Base-by-base conservation (phyloP, 2,797 vertebrate species). In the Takifugu rubripes region DNA sequence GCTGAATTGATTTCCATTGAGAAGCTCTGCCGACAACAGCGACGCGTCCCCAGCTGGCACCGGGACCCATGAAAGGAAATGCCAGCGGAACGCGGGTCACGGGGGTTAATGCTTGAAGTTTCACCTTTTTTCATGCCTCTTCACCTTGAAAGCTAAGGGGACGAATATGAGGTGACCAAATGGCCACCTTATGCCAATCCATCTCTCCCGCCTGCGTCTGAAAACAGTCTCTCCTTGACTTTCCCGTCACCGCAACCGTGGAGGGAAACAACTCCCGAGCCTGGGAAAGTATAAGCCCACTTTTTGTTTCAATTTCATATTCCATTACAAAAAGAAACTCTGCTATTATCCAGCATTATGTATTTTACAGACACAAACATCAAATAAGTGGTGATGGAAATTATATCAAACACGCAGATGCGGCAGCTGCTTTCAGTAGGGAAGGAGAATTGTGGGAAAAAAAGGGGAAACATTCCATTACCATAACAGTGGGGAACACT, bases 1-100 rank as follows among this genome's bases (percentile, higher is more conserved):
- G 83, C 71, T 74, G 80, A 89, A 90, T 82, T 87, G 84, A 86
- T 89, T 86, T 85, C 66, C 79, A 86, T 77, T 89, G 76, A 82
- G 74, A 90, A 72, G 49, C 57, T 29, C 43, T 66, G 56, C 72
- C 81, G 85, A 79, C 77, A 81, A 24, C 64, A 52, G 74, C 14
- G 72, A 67, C 49, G 72, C 81, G 82, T 87, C 68, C 82, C 73
- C 77, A 66, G 58, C 72, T 57, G 59, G 62, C 49, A 58, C 81
- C 57, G 59, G 64, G 79, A 66, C 51, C 56, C 64, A 78, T 85
- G 75, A 85, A 89, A 87, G 70, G 66, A 75, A 65, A 47, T 68
- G 79, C 78, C 76, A 74, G 68, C 74, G 71, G 80, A 77, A 82
- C 72, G 72, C 52, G 6, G 68, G 88, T 80, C 76, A 70, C 50